A percentile compares a stretch with the other conserved stretches of the same genome.
phyloP scores from a whole-genome alignment of 2,797 vertebrate genomes.

The Microctenopoma lineatum region DNA sequence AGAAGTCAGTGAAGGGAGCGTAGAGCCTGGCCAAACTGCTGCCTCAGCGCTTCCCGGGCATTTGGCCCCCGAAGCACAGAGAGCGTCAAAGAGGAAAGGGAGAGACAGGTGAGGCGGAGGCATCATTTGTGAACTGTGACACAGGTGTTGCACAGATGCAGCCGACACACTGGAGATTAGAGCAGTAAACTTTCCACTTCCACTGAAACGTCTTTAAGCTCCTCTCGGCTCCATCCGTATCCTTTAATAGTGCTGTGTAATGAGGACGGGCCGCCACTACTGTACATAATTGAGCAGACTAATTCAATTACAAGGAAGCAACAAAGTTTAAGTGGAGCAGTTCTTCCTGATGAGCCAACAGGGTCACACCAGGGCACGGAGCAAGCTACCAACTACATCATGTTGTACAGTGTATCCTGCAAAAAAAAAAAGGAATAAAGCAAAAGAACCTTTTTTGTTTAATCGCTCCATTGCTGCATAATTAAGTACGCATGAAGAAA shows the following conservation, averaged over 20 bases:
- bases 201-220: conserved; percentile 50
- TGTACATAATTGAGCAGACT: conserved; percentile 75
- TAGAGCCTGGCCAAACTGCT: conserved; percentile 42
- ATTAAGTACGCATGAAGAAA: conserved; percentile 30
- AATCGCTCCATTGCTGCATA: conserved; percentile 29
- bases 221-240: conserved; percentile 47
- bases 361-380: conserved; percentile 61
- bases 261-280: conserved; percentile 71
- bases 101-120: conserved; percentile 26
- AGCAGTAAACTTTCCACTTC: conserved; percentile 52
- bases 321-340: conserved; percentile 79
- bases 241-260: conserved; percentile 74
- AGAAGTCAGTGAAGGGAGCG: conserved; percentile 53
- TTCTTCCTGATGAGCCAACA: conserved; percentile 70
- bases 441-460: conserved; percentile 14
- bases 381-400: conserved; percentile 33
- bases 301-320: conserved; percentile 81
- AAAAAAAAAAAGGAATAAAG: neutral
- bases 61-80: conserved; percentile 41
- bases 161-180: conserved; percentile 37
- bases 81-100: conserved; percentile 20
- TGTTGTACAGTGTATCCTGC: conserved; percentile 7
- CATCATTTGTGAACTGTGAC: conserved; percentile 34
- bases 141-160: conserved; percentile 33
- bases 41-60: conserved; percentile 51